Percentiles rank a stretch among this genome's conserved stretches.
These are phyloP conservation scores for Gobio gobio DNA, from an alignment of 2,113 vertebrate genomes.

Conservation along the genomic window DNA sequence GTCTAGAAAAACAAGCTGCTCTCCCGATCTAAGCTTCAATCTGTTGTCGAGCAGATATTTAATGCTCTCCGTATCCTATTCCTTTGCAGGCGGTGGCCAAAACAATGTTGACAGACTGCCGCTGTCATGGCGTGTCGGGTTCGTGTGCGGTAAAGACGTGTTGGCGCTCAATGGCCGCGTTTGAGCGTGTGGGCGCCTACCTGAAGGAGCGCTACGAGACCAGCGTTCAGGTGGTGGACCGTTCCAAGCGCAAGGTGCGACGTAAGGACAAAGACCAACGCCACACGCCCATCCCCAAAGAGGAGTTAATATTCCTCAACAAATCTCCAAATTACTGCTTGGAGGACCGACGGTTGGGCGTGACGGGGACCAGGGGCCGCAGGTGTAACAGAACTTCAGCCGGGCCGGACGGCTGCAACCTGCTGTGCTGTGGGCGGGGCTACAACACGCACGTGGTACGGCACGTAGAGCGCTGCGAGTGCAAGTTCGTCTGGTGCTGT, in stretches of 20 bases:
- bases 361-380: slow-evolving; percentile 88
- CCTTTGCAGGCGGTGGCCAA: slow-evolving; percentile 83
- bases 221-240: slow-evolving; percentile 88
- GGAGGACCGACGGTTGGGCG: slow-evolving; percentile 82
- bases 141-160: slow-evolving; percentile 98
- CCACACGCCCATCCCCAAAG: slow-evolving; percentile 73
- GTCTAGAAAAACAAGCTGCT: slow-evolving; percentile 18
- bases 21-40: not conserved
- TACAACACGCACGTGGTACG: slow-evolving; percentile 95
- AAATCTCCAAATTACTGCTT: slow-evolving; percentile 96
- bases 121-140: slow-evolving; percentile 95
- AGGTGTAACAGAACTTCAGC: slow-evolving; percentile 88
- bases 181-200: slow-evolving; percentile 85
- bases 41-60: not conserved
- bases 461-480: slow-evolving; percentile 89
- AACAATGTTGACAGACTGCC: slow-evolving; percentile 92
- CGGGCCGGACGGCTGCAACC: slow-evolving; percentile 86
- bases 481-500: slow-evolving; percentile 98
- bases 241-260: slow-evolving; percentile 79
- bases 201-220: slow-evolving; percentile 93
- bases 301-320: slow-evolving; percentile 89
- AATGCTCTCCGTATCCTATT: not conserved
- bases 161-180: slow-evolving; percentile 92
- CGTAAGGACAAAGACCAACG: slow-evolving; percentile 84
- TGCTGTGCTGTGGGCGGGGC: slow-evolving; percentile 93